A percentile compares a stretch with the other conserved stretches of the same genome.
phyloP scores from a whole-genome alignment of 2,113 vertebrate genomes.

The Ptilonorhynchus violaceus region DNA sequence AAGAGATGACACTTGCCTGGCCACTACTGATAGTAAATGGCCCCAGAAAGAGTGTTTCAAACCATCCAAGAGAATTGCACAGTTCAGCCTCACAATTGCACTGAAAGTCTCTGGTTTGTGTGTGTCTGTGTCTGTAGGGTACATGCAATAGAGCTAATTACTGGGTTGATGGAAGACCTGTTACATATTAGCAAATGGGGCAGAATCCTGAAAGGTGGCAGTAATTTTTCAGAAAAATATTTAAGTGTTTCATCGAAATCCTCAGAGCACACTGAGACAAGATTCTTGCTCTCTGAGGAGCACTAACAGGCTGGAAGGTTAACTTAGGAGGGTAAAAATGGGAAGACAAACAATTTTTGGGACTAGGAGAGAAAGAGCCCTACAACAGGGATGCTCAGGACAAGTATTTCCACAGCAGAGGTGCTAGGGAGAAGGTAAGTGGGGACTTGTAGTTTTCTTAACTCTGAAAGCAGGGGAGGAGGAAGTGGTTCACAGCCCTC shows the following conservation, averaged over 20 bases:
- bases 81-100: neutral
- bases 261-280: neutral
- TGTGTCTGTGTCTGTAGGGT: neutral
- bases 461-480: neutral
- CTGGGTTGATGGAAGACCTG: neutral
- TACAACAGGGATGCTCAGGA: neutral
- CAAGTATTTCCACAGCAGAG: neutral
- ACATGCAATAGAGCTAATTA: neutral
- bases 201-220: neutral
- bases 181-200: neutral
- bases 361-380: neutral
- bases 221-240: neutral
- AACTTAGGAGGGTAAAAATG: neutral
- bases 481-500: neutral
- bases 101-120: neutral
- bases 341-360: neutral
- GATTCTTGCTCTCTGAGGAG: neutral
- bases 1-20: neutral
- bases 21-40: neutral
- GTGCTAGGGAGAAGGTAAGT: neutral
- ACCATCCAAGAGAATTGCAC: neutral
- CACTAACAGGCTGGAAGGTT: neutral
- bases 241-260: neutral
- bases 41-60: neutral
- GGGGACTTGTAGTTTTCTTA: neutral